Evolutionary conservation across 2,888 invertebrate species (phyloP).

Genomic region (Pterostichus madidus): DNA sequence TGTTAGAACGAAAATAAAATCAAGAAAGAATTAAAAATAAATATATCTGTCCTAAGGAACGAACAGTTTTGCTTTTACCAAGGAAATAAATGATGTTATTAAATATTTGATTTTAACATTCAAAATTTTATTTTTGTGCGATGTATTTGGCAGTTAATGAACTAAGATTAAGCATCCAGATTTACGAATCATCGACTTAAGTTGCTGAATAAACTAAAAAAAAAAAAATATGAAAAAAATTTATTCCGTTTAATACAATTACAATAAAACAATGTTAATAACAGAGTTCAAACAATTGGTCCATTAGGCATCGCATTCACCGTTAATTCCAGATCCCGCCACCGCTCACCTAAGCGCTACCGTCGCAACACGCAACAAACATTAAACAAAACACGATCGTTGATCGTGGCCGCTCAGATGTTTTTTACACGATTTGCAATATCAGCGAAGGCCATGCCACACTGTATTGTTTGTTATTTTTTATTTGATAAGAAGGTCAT

Average conservation of each 20-base stretch:
- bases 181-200: no score
- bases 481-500: slow-evolving; percentile 61
- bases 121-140: no score
- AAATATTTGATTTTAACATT: no score
- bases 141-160: no score
- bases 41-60: no score
- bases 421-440: slow-evolving; percentile 62
- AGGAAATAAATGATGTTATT: no score
- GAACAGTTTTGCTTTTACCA: no score
- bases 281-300: slow-evolving; percentile 31
- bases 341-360: slow-evolving; percentile 42
- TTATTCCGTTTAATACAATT: neutral
- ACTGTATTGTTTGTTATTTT: slow-evolving; percentile 57
- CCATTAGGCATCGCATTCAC: slow-evolving; percentile 37
- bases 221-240: no score
- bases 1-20: no score
- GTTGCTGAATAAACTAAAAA: no score
- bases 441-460: slow-evolving; percentile 55
- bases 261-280: slow-evolving; percentile 34
- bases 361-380: slow-evolving; percentile 52
- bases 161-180: no score
- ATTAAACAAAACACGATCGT: slow-evolving; percentile 46
- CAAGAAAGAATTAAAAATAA: no score
- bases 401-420: slow-evolving; percentile 46
- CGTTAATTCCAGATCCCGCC: slow-evolving; percentile 50